phyloP scores from a whole-genome alignment of 2,113 vertebrate species.

The Jacana jacana region DNA sequence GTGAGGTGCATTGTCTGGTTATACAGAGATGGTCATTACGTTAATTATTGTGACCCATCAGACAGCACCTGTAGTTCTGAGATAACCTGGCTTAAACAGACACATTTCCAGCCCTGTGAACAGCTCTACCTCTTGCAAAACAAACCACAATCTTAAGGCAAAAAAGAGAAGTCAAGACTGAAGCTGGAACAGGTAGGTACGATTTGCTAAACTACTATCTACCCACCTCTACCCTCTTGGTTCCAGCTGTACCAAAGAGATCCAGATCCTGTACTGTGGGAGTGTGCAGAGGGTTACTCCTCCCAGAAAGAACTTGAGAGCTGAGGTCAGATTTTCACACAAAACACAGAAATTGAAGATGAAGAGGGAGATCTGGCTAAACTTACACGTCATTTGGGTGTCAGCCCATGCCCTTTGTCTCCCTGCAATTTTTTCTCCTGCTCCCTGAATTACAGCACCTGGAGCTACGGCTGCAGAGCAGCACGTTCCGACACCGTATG shows the following conservation, averaged over 20 bases:
- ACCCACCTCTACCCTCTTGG: not conserved
- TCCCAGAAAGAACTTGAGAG: not conserved
- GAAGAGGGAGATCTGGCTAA: not conserved
- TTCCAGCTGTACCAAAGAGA: not conserved
- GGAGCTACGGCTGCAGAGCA: not conserved
- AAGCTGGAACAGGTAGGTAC: not conserved
- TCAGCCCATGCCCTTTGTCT: not conserved
- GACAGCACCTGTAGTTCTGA: not conserved
- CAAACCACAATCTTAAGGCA: not conserved
- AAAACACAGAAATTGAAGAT: not conserved
- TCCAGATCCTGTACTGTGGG: not conserved
- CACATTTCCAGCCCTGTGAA: not conserved
- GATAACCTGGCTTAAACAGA: not conserved
- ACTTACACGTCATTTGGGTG: not conserved
- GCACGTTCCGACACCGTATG: accelerated
- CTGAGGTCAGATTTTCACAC: not conserved
- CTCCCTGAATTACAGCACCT: not conserved
- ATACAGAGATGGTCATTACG: not conserved
- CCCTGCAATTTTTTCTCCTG: not conserved
- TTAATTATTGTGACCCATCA: not conserved
- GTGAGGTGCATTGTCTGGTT: not conserved
- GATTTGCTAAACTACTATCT: not conserved
- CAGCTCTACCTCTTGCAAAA: not conserved
- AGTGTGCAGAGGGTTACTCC: not conserved
- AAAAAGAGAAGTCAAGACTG: not conserved